phyloP scores from a whole-genome alignment of 2,113 vertebrate species.

The Heteronetta atricapilla region DNA sequence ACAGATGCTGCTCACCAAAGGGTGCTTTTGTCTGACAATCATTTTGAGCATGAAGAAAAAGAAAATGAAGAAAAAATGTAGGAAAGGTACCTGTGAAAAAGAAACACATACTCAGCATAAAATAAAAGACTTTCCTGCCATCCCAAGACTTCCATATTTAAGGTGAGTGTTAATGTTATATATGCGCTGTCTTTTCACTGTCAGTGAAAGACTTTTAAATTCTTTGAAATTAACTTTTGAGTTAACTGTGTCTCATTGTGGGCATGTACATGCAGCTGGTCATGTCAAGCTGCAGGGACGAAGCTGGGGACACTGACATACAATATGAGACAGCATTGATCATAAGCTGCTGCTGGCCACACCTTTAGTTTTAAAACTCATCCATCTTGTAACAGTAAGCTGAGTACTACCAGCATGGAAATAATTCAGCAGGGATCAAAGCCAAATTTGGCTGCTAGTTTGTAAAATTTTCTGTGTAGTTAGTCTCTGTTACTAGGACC shows the following conservation, averaged over 20 bases:
- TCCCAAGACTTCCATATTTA: background rate
- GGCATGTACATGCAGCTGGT: background rate
- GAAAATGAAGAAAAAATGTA: background rate
- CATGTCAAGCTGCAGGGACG: background rate
- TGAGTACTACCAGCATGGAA: background rate
- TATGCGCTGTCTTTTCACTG: background rate
- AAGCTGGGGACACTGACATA: background rate
- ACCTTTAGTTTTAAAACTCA: background rate
- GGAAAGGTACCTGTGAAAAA: background rate
- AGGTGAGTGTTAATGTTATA: background rate
- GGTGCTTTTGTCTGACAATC: background rate
- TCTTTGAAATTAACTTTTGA: background rate
- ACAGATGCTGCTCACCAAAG: slow-evolving; percentile 46
- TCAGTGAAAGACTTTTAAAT: background rate
- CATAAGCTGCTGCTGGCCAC: background rate
- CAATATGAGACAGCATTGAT: background rate
- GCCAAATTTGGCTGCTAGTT: background rate
- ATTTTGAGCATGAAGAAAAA: background rate
- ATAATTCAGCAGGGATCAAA: background rate
- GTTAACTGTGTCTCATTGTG: background rate
- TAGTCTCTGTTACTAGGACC: background rate
- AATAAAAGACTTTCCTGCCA: background rate
- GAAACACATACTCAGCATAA: background rate
- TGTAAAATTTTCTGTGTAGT: background rate
- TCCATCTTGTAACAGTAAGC: background rate